Evolutionary conservation across 2,113 vertebrate species (phyloP).

Genomic region (Alexandromys fortis): DNA sequence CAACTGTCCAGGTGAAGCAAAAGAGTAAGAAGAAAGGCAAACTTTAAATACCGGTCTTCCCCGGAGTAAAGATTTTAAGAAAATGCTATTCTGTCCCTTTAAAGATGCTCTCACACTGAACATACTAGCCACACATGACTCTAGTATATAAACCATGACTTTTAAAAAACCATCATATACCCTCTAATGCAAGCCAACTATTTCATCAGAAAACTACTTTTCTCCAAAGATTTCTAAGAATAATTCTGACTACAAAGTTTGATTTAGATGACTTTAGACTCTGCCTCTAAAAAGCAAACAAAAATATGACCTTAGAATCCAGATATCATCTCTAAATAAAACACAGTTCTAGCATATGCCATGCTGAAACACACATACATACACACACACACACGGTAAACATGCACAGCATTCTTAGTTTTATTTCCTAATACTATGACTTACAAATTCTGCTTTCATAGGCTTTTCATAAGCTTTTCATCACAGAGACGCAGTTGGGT

Average conservation of each 20-base stretch:
- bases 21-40: background rate
- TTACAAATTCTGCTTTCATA: conserved; percentile 36
- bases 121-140: background rate
- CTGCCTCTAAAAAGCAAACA: background rate
- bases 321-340: conserved; percentile 20
- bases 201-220: conserved; percentile 5
- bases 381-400: background rate
- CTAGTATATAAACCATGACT: background rate
- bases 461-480: too few relatives aligned
- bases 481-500: background rate
- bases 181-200: conserved; percentile 1
- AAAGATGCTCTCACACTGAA: background rate
- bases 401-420: background rate
- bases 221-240: conserved; percentile 30
- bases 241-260: background rate
- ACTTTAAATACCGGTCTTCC: background rate
- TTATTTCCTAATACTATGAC: conserved; percentile 15
- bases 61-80: background rate
- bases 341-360: background rate
- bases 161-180: background rate
- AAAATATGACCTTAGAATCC: conserved; percentile 17
- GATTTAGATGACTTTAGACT: conserved; percentile 7
- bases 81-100: too few relatives aligned
- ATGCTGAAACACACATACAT: background rate
- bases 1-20: conserved; percentile 19